phyloP scores from a whole-genome alignment of 2,888 invertebrate species.

The Drosophila suboccidentalis region DNA sequence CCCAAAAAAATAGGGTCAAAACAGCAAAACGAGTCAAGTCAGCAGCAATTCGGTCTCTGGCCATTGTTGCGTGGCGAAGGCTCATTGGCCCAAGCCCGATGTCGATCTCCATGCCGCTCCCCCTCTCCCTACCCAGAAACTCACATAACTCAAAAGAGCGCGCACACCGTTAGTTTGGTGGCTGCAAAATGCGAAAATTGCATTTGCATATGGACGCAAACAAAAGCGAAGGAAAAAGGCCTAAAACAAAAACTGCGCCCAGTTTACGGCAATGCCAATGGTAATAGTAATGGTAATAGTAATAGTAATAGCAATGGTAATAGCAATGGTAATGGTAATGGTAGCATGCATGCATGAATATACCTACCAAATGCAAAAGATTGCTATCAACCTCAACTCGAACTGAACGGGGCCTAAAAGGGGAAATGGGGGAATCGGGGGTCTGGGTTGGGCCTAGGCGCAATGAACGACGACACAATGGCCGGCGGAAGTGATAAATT shows the following conservation, averaged over 20 bases:
- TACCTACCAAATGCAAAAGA: constrained; percentile 79
- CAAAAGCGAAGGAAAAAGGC: constrained; percentile 56
- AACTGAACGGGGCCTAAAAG: constrained; percentile 3
- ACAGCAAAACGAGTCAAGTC: background rate
- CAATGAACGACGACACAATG: constrained; percentile 76
- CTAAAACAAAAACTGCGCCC: constrained; percentile 66
- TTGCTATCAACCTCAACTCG: constrained; percentile 56
- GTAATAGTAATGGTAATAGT: constrained; percentile 35
- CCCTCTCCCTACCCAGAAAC: constrained; percentile 10
- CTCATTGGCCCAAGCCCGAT: constrained; percentile 69
- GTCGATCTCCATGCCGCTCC: background rate
- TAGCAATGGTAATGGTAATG: constrained; percentile 45
- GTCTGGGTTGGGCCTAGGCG: constrained; percentile 30
- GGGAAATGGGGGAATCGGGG: constrained; percentile 6
- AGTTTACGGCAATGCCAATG: constrained; percentile 57
- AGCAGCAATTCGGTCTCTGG: constrained; percentile 33
- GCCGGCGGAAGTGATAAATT: constrained; percentile 81
- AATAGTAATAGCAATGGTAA: constrained; percentile 12
- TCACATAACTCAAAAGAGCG: constrained; percentile 82
- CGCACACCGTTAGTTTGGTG: constrained; percentile 78
- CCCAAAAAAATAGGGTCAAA: constrained; percentile 64
- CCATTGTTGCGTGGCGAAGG: constrained; percentile 79
- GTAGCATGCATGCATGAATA: constrained; percentile 79
- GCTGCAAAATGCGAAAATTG: constrained; percentile 72
- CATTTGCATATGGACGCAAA: constrained; percentile 79